These are phyloP conservation scores for Drosophila hydei DNA, from an alignment of 1,140 invertebrate genomes.

Conservation along the genomic window DNA sequence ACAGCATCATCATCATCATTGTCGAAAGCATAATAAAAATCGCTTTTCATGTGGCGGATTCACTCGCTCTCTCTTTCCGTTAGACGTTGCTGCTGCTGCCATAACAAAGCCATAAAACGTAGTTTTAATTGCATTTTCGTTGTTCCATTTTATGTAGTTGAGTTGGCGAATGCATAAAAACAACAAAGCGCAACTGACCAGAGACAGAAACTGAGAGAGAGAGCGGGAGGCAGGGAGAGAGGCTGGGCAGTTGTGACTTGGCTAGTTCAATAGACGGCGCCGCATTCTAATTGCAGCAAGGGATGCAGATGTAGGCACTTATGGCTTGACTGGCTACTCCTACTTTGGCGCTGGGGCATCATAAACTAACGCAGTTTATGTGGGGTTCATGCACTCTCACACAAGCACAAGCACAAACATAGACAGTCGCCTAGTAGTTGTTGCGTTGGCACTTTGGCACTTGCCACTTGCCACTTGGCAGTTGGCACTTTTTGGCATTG, in stretches of 20 bases:
- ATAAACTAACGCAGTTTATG: conserved; percentile 80
- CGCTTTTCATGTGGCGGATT: conserved; percentile 64
- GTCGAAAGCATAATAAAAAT: conserved; percentile 77
- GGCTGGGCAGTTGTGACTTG: conserved; percentile 5
- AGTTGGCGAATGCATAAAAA: conserved; percentile 71
- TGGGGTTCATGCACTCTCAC: conserved; percentile 64
- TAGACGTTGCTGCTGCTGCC: conserved; percentile 51
- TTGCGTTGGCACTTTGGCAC: conserved; percentile 51
- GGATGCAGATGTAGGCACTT: conserved; percentile 61
- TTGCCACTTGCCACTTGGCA: conserved; percentile 53
- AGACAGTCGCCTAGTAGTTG: conserved; percentile 47
- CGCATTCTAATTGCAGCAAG: conserved; percentile 76
- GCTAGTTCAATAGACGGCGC: conserved; percentile 66
- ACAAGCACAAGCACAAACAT: conserved; percentile 12
- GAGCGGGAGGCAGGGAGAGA: neutral
- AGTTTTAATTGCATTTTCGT: conserved; percentile 83
- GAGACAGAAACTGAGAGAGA: conserved; percentile 7
- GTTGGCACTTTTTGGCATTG: conserved; percentile 57
- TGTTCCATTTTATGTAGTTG: conserved; percentile 82
- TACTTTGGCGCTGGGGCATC: conserved; percentile 60
- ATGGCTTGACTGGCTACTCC: conserved; percentile 66
- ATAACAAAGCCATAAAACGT: conserved; percentile 83
- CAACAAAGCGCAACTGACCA: conserved; percentile 72
- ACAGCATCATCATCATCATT: conserved; percentile 49
- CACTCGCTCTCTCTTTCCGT: neutral